Evolutionary conservation across 2,113 vertebrate genomes (phyloP).

Genomic region (Candoia aspera): DNA sequence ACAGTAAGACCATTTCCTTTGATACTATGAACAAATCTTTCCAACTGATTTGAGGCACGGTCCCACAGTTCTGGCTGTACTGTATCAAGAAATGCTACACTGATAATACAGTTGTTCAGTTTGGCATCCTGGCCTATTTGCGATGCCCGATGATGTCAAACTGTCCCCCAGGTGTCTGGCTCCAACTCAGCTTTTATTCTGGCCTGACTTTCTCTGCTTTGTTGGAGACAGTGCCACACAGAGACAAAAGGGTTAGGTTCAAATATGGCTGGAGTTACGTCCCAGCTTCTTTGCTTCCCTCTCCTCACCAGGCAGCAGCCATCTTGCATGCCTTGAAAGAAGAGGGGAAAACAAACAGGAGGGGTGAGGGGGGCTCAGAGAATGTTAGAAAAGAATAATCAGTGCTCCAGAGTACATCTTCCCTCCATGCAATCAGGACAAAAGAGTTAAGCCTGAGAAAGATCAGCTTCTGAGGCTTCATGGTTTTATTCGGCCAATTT

Average conservation of each 20-base stretch:
- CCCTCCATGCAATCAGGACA: conserved; percentile 28
- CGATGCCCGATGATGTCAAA: conserved; percentile 65
- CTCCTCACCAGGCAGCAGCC: conserved; percentile 68
- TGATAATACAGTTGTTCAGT: conserved; percentile 65
- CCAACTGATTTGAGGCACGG: conserved; percentile 55
- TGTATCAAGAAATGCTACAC: conserved; percentile 46
- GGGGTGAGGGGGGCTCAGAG: conserved; percentile 46
- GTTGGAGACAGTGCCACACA: conserved; percentile 64
- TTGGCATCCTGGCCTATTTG: conserved; percentile 69
- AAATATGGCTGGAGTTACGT: conserved; percentile 59
- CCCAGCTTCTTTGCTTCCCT: conserved; percentile 56
- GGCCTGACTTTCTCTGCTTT: conserved; percentile 48
- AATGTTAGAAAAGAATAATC: conserved; percentile 57
- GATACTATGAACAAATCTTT: conserved; percentile 65
- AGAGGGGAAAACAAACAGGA: conserved; percentile 57
- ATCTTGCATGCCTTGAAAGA: conserved; percentile 67
- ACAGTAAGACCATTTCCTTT: conserved; percentile 55
- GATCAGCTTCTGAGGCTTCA: background rate
- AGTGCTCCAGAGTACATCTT: conserved; percentile 39
- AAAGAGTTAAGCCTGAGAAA: background rate
- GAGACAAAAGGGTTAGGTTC: conserved; percentile 60
- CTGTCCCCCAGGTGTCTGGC: conserved; percentile 64
- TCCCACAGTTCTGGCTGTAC: conserved; percentile 55
- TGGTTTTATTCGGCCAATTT: background rate
- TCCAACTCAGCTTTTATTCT: conserved; percentile 65